Evolutionary conservation across 2,113 vertebrate species (phyloP).

Genomic region (Origma solitaria): DNA sequence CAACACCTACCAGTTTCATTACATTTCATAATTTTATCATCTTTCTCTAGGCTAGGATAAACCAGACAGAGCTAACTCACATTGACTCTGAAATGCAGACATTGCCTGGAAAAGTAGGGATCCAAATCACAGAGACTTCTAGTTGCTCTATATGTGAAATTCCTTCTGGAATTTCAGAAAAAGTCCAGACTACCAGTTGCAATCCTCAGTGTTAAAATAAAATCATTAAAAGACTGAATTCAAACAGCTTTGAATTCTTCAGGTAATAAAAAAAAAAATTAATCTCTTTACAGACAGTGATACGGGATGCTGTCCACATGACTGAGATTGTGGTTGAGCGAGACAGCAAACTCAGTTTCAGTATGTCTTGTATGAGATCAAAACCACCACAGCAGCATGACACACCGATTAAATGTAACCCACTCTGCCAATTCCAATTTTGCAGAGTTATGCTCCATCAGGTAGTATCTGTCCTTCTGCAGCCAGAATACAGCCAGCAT

Average conservation of each 20-base stretch:
- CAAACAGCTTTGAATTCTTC: neutral
- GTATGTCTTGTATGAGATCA: neutral
- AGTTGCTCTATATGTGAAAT: neutral
- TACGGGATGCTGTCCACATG: neutral
- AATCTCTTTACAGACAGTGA: neutral
- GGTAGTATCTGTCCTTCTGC: neutral
- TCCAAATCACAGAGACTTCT: neutral
- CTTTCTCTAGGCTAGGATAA: neutral
- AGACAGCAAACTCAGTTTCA: neutral
- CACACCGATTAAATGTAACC: neutral
- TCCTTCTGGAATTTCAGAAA: neutral
- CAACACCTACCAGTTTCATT: neutral
- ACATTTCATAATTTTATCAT: neutral
- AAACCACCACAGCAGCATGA: constrained; percentile 27
- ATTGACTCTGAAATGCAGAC: neutral
- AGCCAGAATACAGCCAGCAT: neutral
- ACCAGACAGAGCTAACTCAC: neutral
- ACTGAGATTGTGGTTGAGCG: neutral
- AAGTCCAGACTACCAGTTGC: neutral
- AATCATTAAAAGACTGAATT: neutral
- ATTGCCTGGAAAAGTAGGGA: neutral
- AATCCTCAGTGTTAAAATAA: neutral
- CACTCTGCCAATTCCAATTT: constrained; percentile 8
- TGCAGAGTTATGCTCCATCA: neutral
- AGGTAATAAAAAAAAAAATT: neutral